Conservation (phyloP, 2,888 invertebrate species). For the Hermaeophaga mercurialis region DNA sequence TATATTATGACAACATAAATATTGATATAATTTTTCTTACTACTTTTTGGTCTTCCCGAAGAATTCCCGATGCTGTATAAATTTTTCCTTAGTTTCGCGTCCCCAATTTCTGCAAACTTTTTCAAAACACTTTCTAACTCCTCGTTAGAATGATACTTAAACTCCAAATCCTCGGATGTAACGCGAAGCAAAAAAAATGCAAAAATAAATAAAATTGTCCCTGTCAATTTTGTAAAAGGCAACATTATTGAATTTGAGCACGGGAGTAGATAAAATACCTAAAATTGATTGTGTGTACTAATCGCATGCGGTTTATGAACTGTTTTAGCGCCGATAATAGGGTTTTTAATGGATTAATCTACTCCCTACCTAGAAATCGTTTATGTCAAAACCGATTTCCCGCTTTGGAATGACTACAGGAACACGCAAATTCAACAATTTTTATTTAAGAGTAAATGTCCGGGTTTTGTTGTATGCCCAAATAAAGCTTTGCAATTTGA, state of each 20-base stretch:
- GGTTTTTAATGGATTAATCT: constrained; percentile 7
- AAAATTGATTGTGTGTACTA: not conserved
- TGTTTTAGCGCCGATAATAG: constrained; percentile 6
- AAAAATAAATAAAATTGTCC: not conserved
- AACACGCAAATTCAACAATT: too few relatives aligned
- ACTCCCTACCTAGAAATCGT: too few relatives aligned
- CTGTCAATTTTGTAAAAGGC: not conserved
- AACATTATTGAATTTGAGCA: not conserved
- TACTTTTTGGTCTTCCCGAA: constrained; percentile 36
- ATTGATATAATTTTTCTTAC: constrained; percentile 7
- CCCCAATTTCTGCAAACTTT: constrained; percentile 49
- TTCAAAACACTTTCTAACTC: constrained; percentile 55
- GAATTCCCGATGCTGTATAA: constrained; percentile 62
- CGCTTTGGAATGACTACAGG: too few relatives aligned
- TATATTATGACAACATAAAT: not conserved
- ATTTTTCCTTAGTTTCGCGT: constrained; percentile 52
- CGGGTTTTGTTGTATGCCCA: too few relatives aligned
- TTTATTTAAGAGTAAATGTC: too few relatives aligned
- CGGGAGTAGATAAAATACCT: not conserved
- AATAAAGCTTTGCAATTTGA: too few relatives aligned
- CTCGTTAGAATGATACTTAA: constrained; percentile 58
- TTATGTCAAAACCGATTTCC: too few relatives aligned
- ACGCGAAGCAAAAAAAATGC: not conserved
- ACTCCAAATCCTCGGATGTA: constrained; percentile 38
- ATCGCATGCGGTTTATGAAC: constrained; percentile 8